Conservation (phyloP, 2,113 vertebrate genomes). For the Mormoops blainvillei region DNA sequence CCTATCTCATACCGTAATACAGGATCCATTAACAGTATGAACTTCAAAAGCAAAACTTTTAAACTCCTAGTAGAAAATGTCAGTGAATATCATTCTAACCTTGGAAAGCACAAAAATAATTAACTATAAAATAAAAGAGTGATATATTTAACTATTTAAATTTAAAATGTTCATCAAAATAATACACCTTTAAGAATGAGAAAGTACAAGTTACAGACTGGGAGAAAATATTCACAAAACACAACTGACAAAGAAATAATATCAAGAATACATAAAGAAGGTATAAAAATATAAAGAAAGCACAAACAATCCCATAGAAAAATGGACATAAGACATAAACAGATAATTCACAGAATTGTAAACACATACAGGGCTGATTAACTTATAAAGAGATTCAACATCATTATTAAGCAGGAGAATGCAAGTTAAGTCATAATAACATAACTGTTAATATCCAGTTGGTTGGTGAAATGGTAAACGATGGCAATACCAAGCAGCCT, state of each 20-base stretch:
- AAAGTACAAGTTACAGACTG: not conserved
- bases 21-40: not conserved
- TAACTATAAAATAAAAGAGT: not conserved
- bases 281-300: not conserved
- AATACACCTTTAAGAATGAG: not conserved
- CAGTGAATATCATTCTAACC: not conserved
- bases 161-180: not conserved
- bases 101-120: not conserved
- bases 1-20: not conserved
- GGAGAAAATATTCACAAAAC: not conserved
- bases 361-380: not conserved
- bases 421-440: not conserved
- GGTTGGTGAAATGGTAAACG: not conserved
- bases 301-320: not conserved
- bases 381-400: not conserved
- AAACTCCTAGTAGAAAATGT: not conserved
- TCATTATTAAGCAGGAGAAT: constrained; percentile 15
- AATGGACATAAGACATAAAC: not conserved
- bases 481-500: not conserved
- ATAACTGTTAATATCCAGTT: not conserved
- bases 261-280: not conserved
- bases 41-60: constrained; percentile 20
- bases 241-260: not conserved
- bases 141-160: not conserved
- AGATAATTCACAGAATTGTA: not conserved